Percentiles rank a stretch among this genome's conserved stretches.
phyloP scores from a whole-genome alignment of 2,888 invertebrate genomes.

The Pollenia amentaria region DNA sequence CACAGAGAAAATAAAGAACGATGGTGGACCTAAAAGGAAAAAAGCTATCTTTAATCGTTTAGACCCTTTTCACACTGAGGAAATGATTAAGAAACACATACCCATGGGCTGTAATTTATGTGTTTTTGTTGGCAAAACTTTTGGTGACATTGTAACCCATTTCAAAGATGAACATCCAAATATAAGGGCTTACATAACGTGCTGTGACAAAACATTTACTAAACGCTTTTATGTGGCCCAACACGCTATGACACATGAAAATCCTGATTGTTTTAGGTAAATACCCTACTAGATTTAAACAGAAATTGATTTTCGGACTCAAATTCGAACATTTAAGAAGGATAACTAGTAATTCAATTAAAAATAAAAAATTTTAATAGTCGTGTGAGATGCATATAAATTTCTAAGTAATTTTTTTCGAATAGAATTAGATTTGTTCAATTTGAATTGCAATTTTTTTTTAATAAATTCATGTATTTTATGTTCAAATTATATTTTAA shows the following conservation, averaged over 20 bases:
- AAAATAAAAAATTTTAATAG: too few relatives aligned
- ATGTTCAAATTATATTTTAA: constrained; percentile 16
- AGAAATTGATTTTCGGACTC: too few relatives aligned
- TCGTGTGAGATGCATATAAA: too few relatives aligned
- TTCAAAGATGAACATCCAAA: constrained; percentile 80
- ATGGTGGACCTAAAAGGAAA: constrained; percentile 40
- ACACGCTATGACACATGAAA: constrained; percentile 83
- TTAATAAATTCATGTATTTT: not conserved
- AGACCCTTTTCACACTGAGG: constrained; percentile 74
- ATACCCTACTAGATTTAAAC: not conserved
- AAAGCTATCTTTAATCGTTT: constrained; percentile 49
- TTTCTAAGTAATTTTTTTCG: too few relatives aligned
- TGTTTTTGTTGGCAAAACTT: constrained; percentile 79
- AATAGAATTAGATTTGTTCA: too few relatives aligned
- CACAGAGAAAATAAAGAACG: constrained; percentile 22
- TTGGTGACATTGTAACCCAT: constrained; percentile 81
- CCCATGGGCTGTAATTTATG: constrained; percentile 83
- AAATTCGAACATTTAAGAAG: too few relatives aligned
- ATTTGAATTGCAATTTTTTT: not conserved
- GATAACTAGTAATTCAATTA: too few relatives aligned
- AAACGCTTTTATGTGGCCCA: constrained; percentile 82
- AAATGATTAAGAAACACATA: constrained; percentile 82
- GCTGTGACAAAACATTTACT: constrained; percentile 83
- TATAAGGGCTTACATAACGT: constrained; percentile 80
- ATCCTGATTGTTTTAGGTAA: constrained; percentile 84